Percentiles rank a stretch among this genome's conserved stretches.
Evolutionary conservation across 2,888 invertebrate species (phyloP).

Genomic region (Yponomeuta evonymella): DNA sequence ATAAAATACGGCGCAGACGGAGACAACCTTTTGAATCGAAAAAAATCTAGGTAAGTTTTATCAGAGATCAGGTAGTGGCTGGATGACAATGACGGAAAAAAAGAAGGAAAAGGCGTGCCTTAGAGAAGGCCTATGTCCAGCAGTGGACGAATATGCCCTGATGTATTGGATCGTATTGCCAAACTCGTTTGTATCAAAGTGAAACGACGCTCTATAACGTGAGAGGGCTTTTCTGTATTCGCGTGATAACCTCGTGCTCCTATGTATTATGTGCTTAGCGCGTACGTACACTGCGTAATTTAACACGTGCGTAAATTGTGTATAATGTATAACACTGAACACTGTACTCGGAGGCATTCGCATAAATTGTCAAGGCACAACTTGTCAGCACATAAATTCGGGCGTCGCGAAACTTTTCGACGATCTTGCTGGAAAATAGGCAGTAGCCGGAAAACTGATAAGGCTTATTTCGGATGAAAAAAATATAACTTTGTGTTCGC

Average conservation of each 20-base stretch:
- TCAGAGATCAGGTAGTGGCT: too few relatives aligned
- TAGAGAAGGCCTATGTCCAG: too few relatives aligned
- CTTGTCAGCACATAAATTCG: constrained; percentile 10
- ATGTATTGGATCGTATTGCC: too few relatives aligned
- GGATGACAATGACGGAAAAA: too few relatives aligned
- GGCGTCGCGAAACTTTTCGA: constrained; percentile 8
- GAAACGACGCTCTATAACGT: background rate
- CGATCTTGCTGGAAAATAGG: constrained; percentile 8
- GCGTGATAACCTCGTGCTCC: background rate
- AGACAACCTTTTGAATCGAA: too few relatives aligned
- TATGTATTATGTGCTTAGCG: background rate
- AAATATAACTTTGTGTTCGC: background rate
- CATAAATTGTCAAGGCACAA: constrained; percentile 13
- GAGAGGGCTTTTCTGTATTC: background rate
- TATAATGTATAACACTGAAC: background rate
- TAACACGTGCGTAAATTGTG: constrained; percentile 3
- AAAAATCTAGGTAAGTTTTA: too few relatives aligned
- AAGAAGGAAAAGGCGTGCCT: too few relatives aligned
- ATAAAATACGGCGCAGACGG: too few relatives aligned
- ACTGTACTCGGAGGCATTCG: background rate
- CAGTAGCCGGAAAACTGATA: background rate
- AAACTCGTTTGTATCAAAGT: too few relatives aligned
- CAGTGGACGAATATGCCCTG: too few relatives aligned
- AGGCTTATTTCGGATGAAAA: background rate
- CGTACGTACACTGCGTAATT: background rate